phyloP scores from a whole-genome alignment of 1,140 invertebrate species.

The Philotrypesis tridentata region DNA sequence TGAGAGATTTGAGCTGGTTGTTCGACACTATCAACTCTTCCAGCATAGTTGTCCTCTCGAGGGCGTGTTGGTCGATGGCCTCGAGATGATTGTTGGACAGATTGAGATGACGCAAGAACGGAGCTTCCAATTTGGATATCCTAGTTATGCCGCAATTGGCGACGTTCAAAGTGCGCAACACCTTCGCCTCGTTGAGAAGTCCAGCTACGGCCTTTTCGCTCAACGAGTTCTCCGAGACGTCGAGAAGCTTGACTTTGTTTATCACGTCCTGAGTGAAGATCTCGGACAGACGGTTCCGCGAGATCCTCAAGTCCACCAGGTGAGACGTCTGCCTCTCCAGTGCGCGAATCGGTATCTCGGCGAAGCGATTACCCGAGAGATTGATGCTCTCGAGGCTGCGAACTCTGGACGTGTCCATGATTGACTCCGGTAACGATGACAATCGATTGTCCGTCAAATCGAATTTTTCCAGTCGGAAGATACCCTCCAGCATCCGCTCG shows the following conservation, averaged over 20 bases:
- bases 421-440: constrained; percentile 84
- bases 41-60: constrained; percentile 85
- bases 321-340: constrained; percentile 89
- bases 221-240: constrained; percentile 90
- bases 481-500: constrained; percentile 87
- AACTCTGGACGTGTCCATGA: constrained; percentile 86
- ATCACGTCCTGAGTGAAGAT: constrained; percentile 89
- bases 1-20: constrained; percentile 81
- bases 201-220: constrained; percentile 82
- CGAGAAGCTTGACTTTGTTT: constrained; percentile 89
- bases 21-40: constrained; percentile 85
- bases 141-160: constrained; percentile 83
- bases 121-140: constrained; percentile 85
- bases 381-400: constrained; percentile 89
- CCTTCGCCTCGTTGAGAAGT: constrained; percentile 91
- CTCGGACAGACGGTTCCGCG: constrained; percentile 84
- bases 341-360: constrained; percentile 83
- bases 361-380: constrained; percentile 85
- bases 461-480: constrained; percentile 83
- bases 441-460: constrained; percentile 85
- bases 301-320: constrained; percentile 85
- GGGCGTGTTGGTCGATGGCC: constrained; percentile 78
- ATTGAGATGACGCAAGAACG: constrained; percentile 88
- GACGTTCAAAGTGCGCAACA: constrained; percentile 86
- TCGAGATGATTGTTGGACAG: constrained; percentile 85